Evolutionary conservation across 1,140 invertebrate genomes (phyloP).

Genomic region (Oedothorax gibbosus): DNA sequence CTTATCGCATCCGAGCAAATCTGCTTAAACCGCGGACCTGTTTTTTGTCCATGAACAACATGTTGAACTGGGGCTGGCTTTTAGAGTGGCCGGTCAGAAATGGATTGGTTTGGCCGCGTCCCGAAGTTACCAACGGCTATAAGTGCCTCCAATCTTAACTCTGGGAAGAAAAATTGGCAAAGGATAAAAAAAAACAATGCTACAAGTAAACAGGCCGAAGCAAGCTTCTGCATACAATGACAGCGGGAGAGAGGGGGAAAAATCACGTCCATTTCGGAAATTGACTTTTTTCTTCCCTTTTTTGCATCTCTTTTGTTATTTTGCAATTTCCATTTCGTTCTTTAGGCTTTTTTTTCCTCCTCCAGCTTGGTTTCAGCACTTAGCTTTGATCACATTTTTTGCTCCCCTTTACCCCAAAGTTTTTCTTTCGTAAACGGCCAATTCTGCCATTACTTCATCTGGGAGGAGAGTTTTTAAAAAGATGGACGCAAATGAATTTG

Average conservation of each 20-base stretch:
- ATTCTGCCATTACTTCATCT: neutral
- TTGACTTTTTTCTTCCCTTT: conserved; percentile 48
- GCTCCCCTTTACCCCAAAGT: neutral
- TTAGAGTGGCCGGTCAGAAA: conserved; percentile 43
- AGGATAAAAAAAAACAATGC: conserved; percentile 6
- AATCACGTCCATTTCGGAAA: conserved; percentile 52
- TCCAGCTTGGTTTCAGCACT: conserved; percentile 47
- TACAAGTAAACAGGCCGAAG: conserved; percentile 24
- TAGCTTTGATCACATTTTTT: conserved; percentile 48
- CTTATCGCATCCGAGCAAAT: conserved; percentile 31
- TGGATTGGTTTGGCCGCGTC: conserved; percentile 10
- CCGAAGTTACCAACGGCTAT: neutral
- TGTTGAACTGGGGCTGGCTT: conserved; percentile 46
- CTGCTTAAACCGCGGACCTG: conserved; percentile 36
- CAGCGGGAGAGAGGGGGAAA: neutral
- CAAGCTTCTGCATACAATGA: conserved; percentile 32
- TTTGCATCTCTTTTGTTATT: conserved; percentile 58
- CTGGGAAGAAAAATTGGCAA: conserved; percentile 39
- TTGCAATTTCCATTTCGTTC: conserved; percentile 31
- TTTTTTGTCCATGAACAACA: conserved; percentile 42
- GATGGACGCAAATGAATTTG: too few species aligned
- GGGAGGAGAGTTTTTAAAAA: too few species aligned
- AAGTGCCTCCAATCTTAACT: conserved; percentile 49
- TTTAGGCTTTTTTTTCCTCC: neutral
- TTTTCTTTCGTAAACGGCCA: conserved; percentile 1